These are phyloP conservation scores for Hiodon alosoides DNA, from an alignment of 2,113 vertebrate species.

Conservation along the genomic window DNA sequence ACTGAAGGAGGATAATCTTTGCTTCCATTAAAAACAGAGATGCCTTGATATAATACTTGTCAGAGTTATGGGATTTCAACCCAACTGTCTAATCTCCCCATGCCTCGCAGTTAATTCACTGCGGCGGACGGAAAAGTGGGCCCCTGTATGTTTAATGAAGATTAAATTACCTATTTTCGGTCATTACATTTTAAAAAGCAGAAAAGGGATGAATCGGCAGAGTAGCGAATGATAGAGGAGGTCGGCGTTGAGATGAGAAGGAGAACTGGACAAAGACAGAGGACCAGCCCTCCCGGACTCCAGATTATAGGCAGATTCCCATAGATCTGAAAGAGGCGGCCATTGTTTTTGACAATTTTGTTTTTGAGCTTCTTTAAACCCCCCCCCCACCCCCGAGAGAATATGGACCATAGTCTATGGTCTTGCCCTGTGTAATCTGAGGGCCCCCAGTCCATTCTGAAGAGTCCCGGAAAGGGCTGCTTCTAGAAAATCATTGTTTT, in stretches of 20 bases:
- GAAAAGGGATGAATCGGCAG: constrained; percentile 38
- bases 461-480: not conserved
- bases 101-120: constrained; percentile 51
- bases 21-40: constrained; percentile 38
- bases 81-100: constrained; percentile 41
- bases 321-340: constrained; percentile 29
- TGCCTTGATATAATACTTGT: constrained; percentile 49
- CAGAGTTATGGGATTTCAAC: constrained; percentile 46
- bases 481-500: too few relatives aligned
- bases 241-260: constrained; percentile 23
- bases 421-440: not conserved
- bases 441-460: not conserved
- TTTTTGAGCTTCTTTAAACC: not conserved
- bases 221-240: constrained; percentile 45
- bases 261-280: constrained; percentile 32
- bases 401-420: too few relatives aligned
- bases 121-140: constrained; percentile 43
- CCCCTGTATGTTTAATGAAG: constrained; percentile 64
- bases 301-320: constrained; percentile 24
- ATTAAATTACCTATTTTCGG: constrained; percentile 64
- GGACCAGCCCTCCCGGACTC: not conserved
- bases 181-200: constrained; percentile 57
- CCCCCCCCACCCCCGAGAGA: too few relatives aligned
- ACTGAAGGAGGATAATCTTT: constrained; percentile 41
- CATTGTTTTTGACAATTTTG: not conserved